Conservation (phyloP, 2,113 vertebrate genomes). For the Monopterus albus region DNA sequence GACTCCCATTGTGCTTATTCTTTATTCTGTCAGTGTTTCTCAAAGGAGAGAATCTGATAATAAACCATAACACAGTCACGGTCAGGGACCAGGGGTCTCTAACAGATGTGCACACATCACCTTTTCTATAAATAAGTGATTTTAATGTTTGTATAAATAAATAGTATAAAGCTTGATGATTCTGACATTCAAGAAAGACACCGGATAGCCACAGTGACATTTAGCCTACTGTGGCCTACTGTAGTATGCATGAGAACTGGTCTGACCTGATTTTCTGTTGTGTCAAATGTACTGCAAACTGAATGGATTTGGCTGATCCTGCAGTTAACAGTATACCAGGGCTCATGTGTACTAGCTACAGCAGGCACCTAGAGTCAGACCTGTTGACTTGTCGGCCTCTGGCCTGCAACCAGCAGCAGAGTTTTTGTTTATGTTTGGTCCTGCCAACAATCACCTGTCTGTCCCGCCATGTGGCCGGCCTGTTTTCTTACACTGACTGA, state of each 20-base stretch:
- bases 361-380: no score
- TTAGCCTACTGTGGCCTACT: background rate
- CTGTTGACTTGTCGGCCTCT: no score
- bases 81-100: no score
- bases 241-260: constrained; percentile 39
- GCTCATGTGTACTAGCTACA: no score
- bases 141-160: no score
- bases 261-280: constrained; percentile 49
- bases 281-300: constrained; percentile 5
- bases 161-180: background rate
- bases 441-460: background rate
- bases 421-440: no score
- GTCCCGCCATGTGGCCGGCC: background rate
- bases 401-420: no score
- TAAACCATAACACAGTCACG: no score
- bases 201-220: no score
- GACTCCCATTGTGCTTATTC: no score
- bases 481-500: background rate
- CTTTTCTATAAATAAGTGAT: background rate
- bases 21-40: no score
- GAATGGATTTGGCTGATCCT: background rate
- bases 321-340: constrained; percentile 16
- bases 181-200: no score
- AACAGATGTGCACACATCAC: background rate
- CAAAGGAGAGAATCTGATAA: background rate